These are phyloP conservation scores for Orbicella faveolata DNA, from an alignment of 64 coral and sea anemone genomes.

Conservation along the genomic window DNA sequence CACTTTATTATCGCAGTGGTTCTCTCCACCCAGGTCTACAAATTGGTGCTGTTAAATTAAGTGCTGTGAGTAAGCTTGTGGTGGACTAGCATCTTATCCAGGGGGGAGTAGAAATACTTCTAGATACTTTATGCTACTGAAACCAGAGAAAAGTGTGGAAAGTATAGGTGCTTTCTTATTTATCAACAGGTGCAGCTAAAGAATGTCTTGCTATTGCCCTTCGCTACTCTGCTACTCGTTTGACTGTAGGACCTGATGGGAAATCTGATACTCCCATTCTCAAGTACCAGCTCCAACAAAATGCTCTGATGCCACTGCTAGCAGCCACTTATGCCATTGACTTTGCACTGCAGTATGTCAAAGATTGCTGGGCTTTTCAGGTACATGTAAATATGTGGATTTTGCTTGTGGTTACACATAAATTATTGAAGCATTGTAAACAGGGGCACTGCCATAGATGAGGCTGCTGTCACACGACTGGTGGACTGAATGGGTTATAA, in stretches of 20 bases:
- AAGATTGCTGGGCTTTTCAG: constrained; percentile 84
- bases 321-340: constrained; percentile 75
- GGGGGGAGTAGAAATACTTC: too few relatives aligned
- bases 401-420: too few relatives aligned
- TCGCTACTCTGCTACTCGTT: constrained; percentile 73
- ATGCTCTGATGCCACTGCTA: constrained; percentile 68
- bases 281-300: constrained; percentile 76
- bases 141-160: not conserved
- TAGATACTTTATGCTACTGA: too few relatives aligned
- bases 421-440: too few relatives aligned
- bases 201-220: constrained; percentile 70
- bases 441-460: too few relatives aligned
- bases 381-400: constrained; percentile 49
- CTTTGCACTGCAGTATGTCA: constrained; percentile 72
- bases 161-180: not conserved
- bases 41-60: not conserved
- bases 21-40: too few relatives aligned
- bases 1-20: too few relatives aligned
- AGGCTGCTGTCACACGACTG: too few relatives aligned
- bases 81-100: too few relatives aligned
- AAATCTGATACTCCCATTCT: constrained; percentile 81
- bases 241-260: constrained; percentile 77
- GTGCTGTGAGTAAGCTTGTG: not conserved
- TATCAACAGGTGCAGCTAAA: constrained; percentile 65
- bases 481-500: too few relatives aligned